phyloP scores from a whole-genome alignment of 2,888 invertebrate genomes.

The Parnassius smintheus region DNA sequence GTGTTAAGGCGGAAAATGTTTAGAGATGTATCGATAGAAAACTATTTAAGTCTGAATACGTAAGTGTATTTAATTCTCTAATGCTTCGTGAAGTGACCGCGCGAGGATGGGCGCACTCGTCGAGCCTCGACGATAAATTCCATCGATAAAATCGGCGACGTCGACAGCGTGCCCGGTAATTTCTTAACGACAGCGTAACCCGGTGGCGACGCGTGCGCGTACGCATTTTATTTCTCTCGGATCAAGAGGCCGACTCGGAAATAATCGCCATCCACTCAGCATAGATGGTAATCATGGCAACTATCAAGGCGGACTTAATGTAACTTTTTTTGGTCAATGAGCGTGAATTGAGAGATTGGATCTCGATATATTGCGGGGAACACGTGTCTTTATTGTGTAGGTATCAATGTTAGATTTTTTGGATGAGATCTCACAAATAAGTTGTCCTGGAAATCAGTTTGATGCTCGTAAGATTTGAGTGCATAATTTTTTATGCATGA shows the following conservation, averaged over 20 bases:
- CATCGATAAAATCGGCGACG: conserved; percentile 80
- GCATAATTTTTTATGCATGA: conserved; percentile 17
- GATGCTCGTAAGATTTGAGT: not conserved
- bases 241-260: conserved; percentile 72
- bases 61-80: conserved; percentile 31
- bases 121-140: conserved; percentile 78
- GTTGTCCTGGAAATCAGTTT: conserved; percentile 2
- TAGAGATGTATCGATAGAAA: not conserved
- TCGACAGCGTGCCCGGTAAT: conserved; percentile 72
- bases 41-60: not conserved
- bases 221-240: conserved; percentile 75
- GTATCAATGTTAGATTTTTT: conserved; percentile 31
- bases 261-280: conserved; percentile 79
- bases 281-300: conserved; percentile 77
- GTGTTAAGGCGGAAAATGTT: not conserved
- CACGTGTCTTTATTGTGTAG: conserved; percentile 36
- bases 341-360: conserved; percentile 57
- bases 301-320: conserved; percentile 77
- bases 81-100: conserved; percentile 38
- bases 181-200: conserved; percentile 80
- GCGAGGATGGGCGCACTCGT: conserved; percentile 54
- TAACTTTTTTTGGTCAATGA: conserved; percentile 63
- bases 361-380: conserved; percentile 41
- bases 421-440: conserved; percentile 29
- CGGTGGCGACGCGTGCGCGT: conserved; percentile 78